Base-by-base conservation (phyloP, 2,113 vertebrate species). In the Neogale vison region DNA sequence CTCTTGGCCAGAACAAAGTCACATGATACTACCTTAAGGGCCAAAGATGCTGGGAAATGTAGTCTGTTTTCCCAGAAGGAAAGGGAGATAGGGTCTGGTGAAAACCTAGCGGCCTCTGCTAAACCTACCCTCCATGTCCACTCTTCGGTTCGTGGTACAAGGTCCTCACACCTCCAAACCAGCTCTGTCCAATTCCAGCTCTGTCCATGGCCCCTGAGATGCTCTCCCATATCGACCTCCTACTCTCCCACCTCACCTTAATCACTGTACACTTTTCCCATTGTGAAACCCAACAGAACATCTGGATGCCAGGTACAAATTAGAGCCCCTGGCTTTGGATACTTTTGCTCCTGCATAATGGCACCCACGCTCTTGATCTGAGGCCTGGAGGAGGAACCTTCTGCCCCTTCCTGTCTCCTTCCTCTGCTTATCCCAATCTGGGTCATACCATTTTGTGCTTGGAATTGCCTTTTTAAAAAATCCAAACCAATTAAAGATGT, bases 401-500 rank as follows among this genome's bases (percentile, higher is more conserved):
- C 13, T 45, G 42, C n/a, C 9, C 8, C 36, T 80, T 90, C n/a
- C 34, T 67, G 24, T 9, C 63, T 82, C 21, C 59, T 63, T 91
- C 39, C 45, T 15, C 34, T 74, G 26, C 65, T 80, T 76, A 31
- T 82, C 65, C 17, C 63, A 83, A 77, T 97, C 91, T 97, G 79
- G 97, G 95, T 96, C 98, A 97, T 81, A 52, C 18, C 36, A n/a
- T 26, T 85, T 87, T 94, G 89, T 87, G 57, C 93, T 92, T 87
- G 50, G 57, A 85, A 67, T 57, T 82, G 24, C 23, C 21, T 52
- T 31, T 81, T 89, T 52, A 5, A 42, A 42, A 88, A 96, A 95
- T 96, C 52, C 91, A 71, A 97, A 82, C 72, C 93, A 98, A 97
- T 97, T 97, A 98, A 97, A 98, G 92, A 96, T 84, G 12, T 95